Evolutionary conservation across 2,888 invertebrate genomes (phyloP).

Genomic region (Polydrusus tereticollis): DNA sequence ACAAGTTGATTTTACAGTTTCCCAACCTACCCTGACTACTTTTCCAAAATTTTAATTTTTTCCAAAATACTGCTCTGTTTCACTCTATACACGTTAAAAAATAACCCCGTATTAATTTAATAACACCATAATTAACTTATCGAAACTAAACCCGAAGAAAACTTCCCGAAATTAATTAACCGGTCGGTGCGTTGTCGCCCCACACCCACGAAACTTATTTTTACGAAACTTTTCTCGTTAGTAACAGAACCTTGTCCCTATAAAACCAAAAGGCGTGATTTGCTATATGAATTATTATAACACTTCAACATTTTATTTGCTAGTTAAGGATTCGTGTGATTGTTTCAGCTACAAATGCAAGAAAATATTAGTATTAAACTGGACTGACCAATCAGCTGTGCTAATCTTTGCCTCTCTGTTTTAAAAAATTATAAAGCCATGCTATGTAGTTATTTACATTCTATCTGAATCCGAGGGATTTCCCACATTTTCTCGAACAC

Average conservation of each 20-base stretch:
- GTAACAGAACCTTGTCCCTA: constrained; percentile 16
- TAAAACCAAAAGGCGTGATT: constrained; percentile 14
- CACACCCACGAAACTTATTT: constrained; percentile 3
- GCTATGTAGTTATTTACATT: too few relatives aligned
- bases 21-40: too few relatives aligned
- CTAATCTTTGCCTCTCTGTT: too few relatives aligned
- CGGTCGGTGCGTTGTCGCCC: background rate
- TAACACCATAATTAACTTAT: background rate
- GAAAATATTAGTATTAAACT: too few relatives aligned
- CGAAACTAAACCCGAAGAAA: constrained; percentile 3
- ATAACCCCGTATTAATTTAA: background rate
- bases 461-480: too few relatives aligned
- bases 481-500: too few relatives aligned
- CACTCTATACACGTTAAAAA: too few relatives aligned
- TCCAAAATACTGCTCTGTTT: too few relatives aligned
- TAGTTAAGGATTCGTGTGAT: background rate
- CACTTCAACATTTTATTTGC: constrained; percentile 18
- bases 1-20: too few relatives aligned
- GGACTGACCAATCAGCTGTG: too few relatives aligned
- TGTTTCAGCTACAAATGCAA: background rate
- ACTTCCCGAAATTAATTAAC: constrained; percentile 7
- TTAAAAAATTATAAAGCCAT: too few relatives aligned
- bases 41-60: too few relatives aligned
- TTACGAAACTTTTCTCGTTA: constrained; percentile 29
- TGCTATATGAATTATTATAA: constrained; percentile 21